Evolutionary conservation across 2,113 vertebrate species (phyloP), one percentile per base, ranked within the genome.

Genomic region (Tachysurus fulvidraco): DNA sequence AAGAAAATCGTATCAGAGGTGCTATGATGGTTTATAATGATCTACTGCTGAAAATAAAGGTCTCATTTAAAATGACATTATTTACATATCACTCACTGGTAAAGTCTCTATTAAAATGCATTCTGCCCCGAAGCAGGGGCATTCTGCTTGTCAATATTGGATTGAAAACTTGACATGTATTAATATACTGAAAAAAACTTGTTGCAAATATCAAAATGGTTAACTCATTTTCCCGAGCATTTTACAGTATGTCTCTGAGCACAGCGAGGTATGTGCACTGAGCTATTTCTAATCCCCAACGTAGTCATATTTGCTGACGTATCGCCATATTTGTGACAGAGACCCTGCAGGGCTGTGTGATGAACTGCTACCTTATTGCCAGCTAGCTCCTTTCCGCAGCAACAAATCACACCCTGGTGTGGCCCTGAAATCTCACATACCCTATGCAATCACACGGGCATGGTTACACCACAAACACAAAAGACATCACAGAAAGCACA

Each of bases 271-370:
- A 83, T 67, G 55, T 65, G 41, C 46, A 36, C 54, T 7, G n/a
- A 79, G 85, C 79, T 44, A 73, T 69, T 73, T 82, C 44, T 57
- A 84, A 64, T 54, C 69, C 85, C 85, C 87, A 59, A 71, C 23
- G 36, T 81, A 76, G 62, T 67, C 80, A 87, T 83, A 87, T 87
- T 87, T 78, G 80, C 88, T 90, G 89, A 89, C 85, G 65, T 78
- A 90, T 90, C 62, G 16, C 30, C 85, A 80, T 73, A 86, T 81
- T 74, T 65, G 78, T 81, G 87, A 76, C 88, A 83, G 85, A 52
- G 76, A 76, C 85, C 85, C 87, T 85, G 79, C 86, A 80, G 87
- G 64, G 79, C 19, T 5, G 57, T 17, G 73, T 90, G 89, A 90
- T 90, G 82, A 83, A 89, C 73, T 74, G 74, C 83, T 67, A 83